Evolutionary conservation across 2,888 invertebrate species (phyloP).

Genomic region (Malachius bipustulatus): DNA sequence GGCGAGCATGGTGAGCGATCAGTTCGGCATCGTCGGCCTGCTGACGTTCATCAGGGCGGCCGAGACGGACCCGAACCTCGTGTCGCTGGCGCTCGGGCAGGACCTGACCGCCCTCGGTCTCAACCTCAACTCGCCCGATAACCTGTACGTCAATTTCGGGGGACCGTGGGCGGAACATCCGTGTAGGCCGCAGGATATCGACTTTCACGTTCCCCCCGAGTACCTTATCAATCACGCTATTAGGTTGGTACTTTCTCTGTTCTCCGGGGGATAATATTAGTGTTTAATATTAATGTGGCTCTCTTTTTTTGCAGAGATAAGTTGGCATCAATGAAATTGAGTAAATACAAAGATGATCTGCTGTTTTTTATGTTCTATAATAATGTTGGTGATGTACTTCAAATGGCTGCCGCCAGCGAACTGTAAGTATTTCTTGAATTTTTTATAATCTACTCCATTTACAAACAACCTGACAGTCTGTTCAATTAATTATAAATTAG

Average conservation of each 20-base stretch:
- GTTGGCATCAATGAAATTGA: slow-evolving; percentile 88
- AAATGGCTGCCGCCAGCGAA: slow-evolving; percentile 94
- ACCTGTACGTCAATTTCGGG: slow-evolving; percentile 95
- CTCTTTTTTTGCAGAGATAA: slow-evolving; percentile 60
- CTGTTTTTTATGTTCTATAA: slow-evolving; percentile 99
- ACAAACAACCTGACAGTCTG: slow-evolving; percentile 2
- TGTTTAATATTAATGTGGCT: not conserved
- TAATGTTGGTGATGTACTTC: slow-evolving; percentile 95
- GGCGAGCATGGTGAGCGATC: slow-evolving; percentile 96
- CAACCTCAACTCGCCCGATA: slow-evolving; percentile 96
- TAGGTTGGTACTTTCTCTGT: slow-evolving; percentile 38
- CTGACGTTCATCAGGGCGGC: slow-evolving; percentile 96
- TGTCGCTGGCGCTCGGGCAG: slow-evolving; percentile 92
- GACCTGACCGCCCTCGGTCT: slow-evolving; percentile 96
- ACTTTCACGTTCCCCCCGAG: slow-evolving; percentile 96
- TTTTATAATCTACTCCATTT: not conserved
- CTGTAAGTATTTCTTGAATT: slow-evolving; percentile 55
- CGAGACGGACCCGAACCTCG: slow-evolving; percentile 93
- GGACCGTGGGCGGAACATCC: slow-evolving; percentile 98
- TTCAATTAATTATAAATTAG: no score
- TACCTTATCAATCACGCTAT: slow-evolving; percentile 96
- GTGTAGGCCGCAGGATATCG: slow-evolving; percentile 97
- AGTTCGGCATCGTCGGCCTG: slow-evolving; percentile 98
- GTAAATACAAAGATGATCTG: slow-evolving; percentile 96
- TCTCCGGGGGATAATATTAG: not conserved